phyloP scores from a whole-genome alignment of 2,797 vertebrate genomes.

The Galaxias olidus region DNA sequence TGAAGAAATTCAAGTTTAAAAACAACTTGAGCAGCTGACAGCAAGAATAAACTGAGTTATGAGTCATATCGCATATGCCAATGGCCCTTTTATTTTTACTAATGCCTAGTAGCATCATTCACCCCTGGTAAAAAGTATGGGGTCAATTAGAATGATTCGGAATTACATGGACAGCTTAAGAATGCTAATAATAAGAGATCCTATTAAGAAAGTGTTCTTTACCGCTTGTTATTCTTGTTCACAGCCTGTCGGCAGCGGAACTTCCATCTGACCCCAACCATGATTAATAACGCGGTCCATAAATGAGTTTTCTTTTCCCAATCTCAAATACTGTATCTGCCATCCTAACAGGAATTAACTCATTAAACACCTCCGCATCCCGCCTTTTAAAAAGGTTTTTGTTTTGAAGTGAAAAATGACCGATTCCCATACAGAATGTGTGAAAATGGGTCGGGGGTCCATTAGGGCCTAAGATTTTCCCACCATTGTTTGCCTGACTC shows the following conservation, averaged over 20 bases:
- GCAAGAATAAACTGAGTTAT: neutral
- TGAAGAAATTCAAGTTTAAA: neutral
- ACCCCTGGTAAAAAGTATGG: too few relatives aligned
- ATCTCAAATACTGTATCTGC: conserved; percentile 52
- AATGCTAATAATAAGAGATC: too few relatives aligned
- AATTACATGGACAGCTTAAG: too few relatives aligned
- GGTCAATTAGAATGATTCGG: too few relatives aligned
- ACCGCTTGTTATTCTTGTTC: conserved; percentile 23
- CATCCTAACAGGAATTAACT: conserved; percentile 68
- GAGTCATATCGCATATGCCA: too few relatives aligned
- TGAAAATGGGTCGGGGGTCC: conserved; percentile 83
- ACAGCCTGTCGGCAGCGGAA: conserved; percentile 32
- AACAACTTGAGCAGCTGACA: neutral
- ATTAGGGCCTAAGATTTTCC: conserved; percentile 84
- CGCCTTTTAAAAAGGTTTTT: conserved; percentile 62
- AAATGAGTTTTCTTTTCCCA: conserved; percentile 50
- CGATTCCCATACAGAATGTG: conserved; percentile 77
- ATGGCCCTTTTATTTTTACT: too few relatives aligned
- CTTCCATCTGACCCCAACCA: conserved; percentile 49
- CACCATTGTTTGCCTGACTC: conserved; percentile 92
- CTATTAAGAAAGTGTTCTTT: too few relatives aligned
- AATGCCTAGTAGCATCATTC: too few relatives aligned
- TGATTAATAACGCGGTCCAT: conserved; percentile 58
- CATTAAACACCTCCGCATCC: conserved; percentile 62
- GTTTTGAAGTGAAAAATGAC: conserved; percentile 72